Base-by-base conservation (phyloP, 2,797 vertebrate genomes). In the Podargus strigoides region DNA sequence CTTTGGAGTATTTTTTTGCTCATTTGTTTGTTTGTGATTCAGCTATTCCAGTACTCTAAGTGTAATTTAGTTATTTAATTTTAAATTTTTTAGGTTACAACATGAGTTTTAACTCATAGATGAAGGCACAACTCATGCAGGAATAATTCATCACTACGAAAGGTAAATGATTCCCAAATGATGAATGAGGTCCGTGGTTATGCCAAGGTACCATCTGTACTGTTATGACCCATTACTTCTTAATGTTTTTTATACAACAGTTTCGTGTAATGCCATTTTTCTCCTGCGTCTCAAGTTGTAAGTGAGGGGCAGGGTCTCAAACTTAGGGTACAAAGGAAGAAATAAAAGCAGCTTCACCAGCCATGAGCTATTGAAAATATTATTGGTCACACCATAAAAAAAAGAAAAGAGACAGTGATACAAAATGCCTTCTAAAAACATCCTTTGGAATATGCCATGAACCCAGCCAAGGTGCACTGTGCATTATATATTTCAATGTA, bases 1-100 rank as follows among this genome's bases (percentile, higher is more conserved):
- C 88, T 96, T 87, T 53, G 67, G 84, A 94, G 79, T 67, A 83
- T 90, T 81, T 92, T 94, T 96, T 94, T 95, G 93, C 94, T 97
- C 90, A 90, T 91, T 96, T 96, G 94, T 96, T 96, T 97, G 82
- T 96, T 96, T 96, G 89, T 12, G 7, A 87, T 84, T 94, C 87
- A 94, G 70, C 83, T 87, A 39, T 89, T 94, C 50, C 77, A 64
- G 59, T 88, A 74, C 74, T 81, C 15, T 52, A 69, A 69, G 66
- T 50, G 28, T 86, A 86, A 76, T 90, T 92, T 66, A 73, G 67
- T 90, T 94, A 83, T 87, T 92, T 90, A 60, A 47, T 73, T 76
- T 81, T 77, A 37, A 92, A 85, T 39, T 86, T 86, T 93, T 76
- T 84, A 85, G 58, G 28, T 68, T 94, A 63, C 41, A 89, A 18